These are phyloP conservation scores for Pseudomyrmex cubaensis DNA, from an alignment of 1,140 invertebrate species.

Conservation along the genomic window DNA sequence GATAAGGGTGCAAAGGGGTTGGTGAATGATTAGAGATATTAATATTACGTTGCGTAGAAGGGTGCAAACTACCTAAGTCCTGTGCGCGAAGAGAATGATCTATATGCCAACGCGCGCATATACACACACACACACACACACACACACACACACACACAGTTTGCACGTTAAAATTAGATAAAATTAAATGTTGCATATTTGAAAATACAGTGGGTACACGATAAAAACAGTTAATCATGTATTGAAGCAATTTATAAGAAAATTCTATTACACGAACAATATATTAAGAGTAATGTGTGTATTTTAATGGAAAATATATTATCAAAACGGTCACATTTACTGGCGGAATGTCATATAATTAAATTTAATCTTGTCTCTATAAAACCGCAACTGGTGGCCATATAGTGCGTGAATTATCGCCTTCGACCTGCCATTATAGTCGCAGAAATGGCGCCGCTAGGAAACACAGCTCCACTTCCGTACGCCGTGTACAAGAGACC, in stretches of 20 bases:
- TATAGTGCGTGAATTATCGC: slow-evolving; percentile 37
- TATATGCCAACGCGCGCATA: slow-evolving; percentile 21
- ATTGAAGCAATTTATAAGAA: background rate
- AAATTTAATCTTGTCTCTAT: slow-evolving; percentile 33
- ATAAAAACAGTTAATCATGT: background rate
- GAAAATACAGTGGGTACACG: background rate
- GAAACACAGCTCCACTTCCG: slow-evolving; percentile 2
- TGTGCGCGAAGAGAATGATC: slow-evolving; percentile 59
- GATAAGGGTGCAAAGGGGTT: slow-evolving; percentile 84
- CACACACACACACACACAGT: slow-evolving; percentile 21
- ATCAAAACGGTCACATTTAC: background rate
- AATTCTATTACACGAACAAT: slow-evolving; percentile 1
- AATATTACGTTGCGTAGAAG: slow-evolving; percentile 78
- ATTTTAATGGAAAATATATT: slow-evolving; percentile 23
- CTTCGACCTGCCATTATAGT: slow-evolving; percentile 33
- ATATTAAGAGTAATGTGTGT: slow-evolving; percentile 4
- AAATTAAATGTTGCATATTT: background rate
- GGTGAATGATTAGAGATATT: slow-evolving; percentile 85
- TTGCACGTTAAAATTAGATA: too few species aligned
- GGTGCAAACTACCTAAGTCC: slow-evolving; percentile 75
- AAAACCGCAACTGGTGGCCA: slow-evolving; percentile 9
- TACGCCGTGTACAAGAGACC: background rate
- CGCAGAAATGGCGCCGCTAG: slow-evolving; percentile 17
- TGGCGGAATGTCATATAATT: slow-evolving; percentile 21
- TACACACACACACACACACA: slow-evolving; percentile 28